Evolutionary conservation across 2,113 vertebrate species (phyloP).

Genomic region (Sarotherodon lohbergeri): DNA sequence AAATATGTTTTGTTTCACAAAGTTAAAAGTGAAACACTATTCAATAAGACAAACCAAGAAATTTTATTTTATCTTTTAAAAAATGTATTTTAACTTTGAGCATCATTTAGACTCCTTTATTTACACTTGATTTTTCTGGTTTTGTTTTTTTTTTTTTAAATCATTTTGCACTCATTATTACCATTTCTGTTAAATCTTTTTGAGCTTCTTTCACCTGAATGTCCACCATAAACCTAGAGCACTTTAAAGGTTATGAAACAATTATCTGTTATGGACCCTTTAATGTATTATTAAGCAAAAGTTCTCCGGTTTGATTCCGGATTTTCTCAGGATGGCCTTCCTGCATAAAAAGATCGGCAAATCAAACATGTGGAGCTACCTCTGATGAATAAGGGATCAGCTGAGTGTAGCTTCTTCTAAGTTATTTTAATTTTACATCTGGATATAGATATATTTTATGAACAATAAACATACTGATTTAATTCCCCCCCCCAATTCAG

Average conservation of each 20-base stretch:
- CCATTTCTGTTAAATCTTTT: not conserved
- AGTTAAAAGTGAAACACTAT: not conserved
- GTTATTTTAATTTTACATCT: not conserved
- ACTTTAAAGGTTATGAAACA: not conserved
- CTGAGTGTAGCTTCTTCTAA: not conserved
- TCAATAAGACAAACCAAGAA: not conserved
- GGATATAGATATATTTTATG: not conserved
- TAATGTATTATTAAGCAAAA: not conserved
- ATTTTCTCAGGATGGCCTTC: not conserved
- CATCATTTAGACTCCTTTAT: not conserved
- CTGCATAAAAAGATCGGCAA: not conserved
- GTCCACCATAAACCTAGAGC: rapidly evolving
- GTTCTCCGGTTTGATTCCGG: not conserved
- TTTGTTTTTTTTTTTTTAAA: too few relatives aligned
- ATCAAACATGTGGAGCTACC: not conserved
- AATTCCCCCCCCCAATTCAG: not conserved
- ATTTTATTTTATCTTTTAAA: not conserved
- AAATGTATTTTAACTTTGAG: not conserved
- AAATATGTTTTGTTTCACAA: not conserved
- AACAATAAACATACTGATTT: not conserved
- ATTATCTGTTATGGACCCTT: not conserved
- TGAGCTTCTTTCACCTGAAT: not conserved
- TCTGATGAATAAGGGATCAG: not conserved
- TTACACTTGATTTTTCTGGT: not conserved
- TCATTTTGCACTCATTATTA: not conserved